Percentiles rank a stretch among this genome's conserved stretches.
These are phyloP conservation scores for Pogonomyrmex californicus DNA, from an alignment of 1,140 invertebrate species.

Conservation along the genomic window DNA sequence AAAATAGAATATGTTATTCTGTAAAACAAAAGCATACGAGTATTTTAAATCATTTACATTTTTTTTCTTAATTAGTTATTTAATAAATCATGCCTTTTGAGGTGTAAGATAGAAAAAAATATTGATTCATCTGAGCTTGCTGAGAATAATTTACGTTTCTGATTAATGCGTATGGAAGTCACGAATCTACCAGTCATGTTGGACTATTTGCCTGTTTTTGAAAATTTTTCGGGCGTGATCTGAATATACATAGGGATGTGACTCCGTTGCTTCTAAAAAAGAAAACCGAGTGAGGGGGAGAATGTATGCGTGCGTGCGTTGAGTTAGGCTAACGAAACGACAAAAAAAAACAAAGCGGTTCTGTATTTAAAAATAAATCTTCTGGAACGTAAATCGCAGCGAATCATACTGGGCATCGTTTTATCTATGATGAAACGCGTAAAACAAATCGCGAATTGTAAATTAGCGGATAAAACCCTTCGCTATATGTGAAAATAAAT, in stretches of 20 bases:
- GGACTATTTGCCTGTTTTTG: slow-evolving; percentile 54
- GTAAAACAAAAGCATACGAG: not conserved
- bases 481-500: slow-evolving; percentile 38
- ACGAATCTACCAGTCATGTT: slow-evolving; percentile 16
- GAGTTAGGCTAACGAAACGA: slow-evolving; percentile 39
- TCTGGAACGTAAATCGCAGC: slow-evolving; percentile 62
- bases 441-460: slow-evolving; percentile 61
- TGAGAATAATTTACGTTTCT: slow-evolving; percentile 22
- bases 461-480: slow-evolving; percentile 51
- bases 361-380: slow-evolving; percentile 67
- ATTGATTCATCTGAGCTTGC: not conserved
- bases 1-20: not conserved
- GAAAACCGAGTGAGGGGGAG: not conserved
- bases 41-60: not conserved
- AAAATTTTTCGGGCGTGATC: slow-evolving; percentile 69
- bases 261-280: slow-evolving; percentile 3
- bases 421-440: slow-evolving; percentile 34
- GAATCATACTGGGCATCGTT: slow-evolving; percentile 20
- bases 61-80: not conserved
- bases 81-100: too few relatives aligned
- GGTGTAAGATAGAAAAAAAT: too few relatives aligned
- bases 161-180: slow-evolving; percentile 40
- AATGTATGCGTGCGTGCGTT: not conserved
- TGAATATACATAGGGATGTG: slow-evolving; percentile 42
- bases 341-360: slow-evolving; percentile 49